Conservation (phyloP, 1,140 invertebrate species). For the Leptinotarsa defecta region DNA sequence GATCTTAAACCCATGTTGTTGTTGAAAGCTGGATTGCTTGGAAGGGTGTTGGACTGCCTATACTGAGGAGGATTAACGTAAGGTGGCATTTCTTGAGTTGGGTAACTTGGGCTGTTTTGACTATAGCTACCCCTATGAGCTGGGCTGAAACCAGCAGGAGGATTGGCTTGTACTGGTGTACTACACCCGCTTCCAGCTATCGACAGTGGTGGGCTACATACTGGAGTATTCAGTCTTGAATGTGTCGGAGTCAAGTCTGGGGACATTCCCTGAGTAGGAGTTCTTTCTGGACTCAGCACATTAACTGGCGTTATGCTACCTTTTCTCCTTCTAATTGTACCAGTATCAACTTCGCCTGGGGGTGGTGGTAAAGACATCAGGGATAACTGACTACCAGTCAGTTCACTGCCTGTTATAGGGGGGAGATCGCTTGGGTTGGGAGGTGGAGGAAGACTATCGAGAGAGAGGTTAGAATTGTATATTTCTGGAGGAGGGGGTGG, state of each 20-base stretch:
- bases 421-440: conserved; percentile 71
- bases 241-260: conserved; percentile 56
- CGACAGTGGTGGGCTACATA: conserved; percentile 58
- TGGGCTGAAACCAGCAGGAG: conserved; percentile 46
- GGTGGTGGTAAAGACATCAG: conserved; percentile 71
- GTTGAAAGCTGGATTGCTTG: conserved; percentile 39
- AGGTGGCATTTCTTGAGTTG: conserved; percentile 32
- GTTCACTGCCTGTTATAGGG: conserved; percentile 62
- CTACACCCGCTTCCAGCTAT: conserved; percentile 53
- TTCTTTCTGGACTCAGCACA: conserved; percentile 49
- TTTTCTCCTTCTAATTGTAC: conserved; percentile 57
- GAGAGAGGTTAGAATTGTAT: conserved; percentile 74
- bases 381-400: conserved; percentile 70
- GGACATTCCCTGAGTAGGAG: conserved; percentile 55
- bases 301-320: conserved; percentile 49
- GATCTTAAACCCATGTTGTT: conserved; percentile 49
- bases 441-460: conserved; percentile 77
- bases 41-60: conserved; percentile 44
- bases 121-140: conserved; percentile 31
- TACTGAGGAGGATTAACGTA: conserved; percentile 49
- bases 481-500: conserved; percentile 68
- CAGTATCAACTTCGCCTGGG: conserved; percentile 57
- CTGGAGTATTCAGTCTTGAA: conserved; percentile 55
- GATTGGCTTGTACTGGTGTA: conserved; percentile 49
- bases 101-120: conserved; percentile 35